Evolutionary conservation across 2,113 vertebrate species (phyloP).

Genomic region (Noctilio leporinus): DNA sequence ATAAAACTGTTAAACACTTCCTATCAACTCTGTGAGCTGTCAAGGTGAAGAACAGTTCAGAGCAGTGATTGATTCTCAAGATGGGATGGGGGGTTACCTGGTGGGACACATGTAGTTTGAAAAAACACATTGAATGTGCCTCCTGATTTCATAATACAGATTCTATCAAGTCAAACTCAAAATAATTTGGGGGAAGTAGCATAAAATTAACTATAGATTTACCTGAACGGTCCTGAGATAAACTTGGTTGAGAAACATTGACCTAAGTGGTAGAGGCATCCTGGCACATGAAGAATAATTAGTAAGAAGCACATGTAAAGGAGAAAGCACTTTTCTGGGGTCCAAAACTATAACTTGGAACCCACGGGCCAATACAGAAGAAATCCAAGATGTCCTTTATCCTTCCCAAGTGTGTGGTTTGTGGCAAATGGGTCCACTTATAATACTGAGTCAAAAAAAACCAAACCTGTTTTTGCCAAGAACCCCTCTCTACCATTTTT

Average conservation of each 20-base stretch:
- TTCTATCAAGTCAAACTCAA: neutral
- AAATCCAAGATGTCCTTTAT: neutral
- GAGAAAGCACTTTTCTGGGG: neutral
- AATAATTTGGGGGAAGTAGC: neutral
- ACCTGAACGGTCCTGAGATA: neutral
- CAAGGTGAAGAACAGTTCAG: neutral
- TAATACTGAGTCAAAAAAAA: slow-evolving; percentile 26
- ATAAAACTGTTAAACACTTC: neutral
- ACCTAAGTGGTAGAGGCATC: neutral
- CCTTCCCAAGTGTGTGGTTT: neutral
- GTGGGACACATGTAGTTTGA: neutral
- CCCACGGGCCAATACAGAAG: neutral
- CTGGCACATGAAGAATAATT: neutral
- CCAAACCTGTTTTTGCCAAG: neutral
- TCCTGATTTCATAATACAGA: neutral
- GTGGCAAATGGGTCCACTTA: neutral
- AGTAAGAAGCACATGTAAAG: neutral
- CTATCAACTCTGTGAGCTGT: neutral
- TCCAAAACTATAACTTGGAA: neutral
- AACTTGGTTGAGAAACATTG: neutral
- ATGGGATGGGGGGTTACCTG: too few species aligned
- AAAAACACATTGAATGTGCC: neutral
- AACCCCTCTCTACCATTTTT: neutral
- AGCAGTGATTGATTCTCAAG: neutral
- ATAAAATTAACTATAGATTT: neutral